A percentile compares a stretch with the other conserved stretches of the same genome.
phyloP scores from a whole-genome alignment of 2,888 invertebrate genomes.

The Thecocarcelia acutangulata region DNA sequence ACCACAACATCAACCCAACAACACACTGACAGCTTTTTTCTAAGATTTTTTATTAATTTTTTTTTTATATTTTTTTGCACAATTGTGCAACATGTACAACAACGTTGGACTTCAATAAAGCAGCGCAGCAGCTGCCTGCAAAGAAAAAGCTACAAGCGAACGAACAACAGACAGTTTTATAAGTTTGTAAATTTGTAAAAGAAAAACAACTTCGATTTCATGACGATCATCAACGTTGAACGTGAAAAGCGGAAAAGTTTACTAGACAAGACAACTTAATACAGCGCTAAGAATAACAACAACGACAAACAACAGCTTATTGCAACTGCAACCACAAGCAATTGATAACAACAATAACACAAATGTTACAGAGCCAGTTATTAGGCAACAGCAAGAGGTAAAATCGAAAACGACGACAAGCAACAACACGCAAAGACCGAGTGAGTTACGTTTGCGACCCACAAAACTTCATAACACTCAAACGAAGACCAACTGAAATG shows the following conservation, averaged over 20 bases:
- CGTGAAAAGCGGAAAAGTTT: constrained; percentile 82
- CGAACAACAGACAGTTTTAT: constrained; percentile 21
- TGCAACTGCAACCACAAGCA: constrained; percentile 47
- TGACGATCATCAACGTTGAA: constrained; percentile 81
- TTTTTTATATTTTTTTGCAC: constrained; percentile 34
- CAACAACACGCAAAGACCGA: constrained; percentile 24
- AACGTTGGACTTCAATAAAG: constrained; percentile 65
- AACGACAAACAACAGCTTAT: constrained; percentile 13
- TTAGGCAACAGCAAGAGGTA: constrained; percentile 11
- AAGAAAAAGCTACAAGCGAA: constrained; percentile 31
- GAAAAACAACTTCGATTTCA: constrained; percentile 75
- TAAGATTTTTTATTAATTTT: neutral
- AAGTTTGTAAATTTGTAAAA: constrained; percentile 43
- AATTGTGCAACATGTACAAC: constrained; percentile 64
- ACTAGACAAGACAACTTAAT: constrained; percentile 68
- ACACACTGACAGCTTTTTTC: constrained; percentile 37
- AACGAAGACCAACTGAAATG: constrained; percentile 26
- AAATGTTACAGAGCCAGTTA: constrained; percentile 27
- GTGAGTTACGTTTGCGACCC: constrained; percentile 58
- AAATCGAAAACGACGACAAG: neutral
- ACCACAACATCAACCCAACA: constrained; percentile 61
- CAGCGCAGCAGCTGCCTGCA: constrained; percentile 48
- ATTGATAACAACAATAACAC: constrained; percentile 23
- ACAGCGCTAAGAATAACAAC: constrained; percentile 49
- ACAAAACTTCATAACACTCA: constrained; percentile 50